Evolutionary conservation across 2,888 invertebrate genomes (phyloP).

Genomic region (Thereva unica): DNA sequence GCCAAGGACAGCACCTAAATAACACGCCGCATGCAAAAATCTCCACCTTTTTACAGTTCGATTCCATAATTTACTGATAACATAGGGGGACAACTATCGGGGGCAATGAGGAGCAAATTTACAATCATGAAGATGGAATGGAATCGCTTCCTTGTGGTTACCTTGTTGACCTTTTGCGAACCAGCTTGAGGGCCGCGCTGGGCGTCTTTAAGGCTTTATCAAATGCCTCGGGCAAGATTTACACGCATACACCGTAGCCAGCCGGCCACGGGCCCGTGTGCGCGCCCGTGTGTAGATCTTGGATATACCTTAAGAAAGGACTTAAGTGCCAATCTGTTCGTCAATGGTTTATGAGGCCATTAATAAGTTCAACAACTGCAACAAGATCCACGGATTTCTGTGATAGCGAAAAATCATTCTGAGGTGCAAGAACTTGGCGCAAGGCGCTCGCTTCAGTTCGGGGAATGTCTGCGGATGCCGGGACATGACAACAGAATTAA

Average conservation of each 20-base stretch:
- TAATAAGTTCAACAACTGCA: conserved; percentile 44
- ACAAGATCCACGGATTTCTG: conserved; percentile 38
- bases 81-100: conserved; percentile 37
- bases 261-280: conserved; percentile 32
- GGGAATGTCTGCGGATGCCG: conserved; percentile 19
- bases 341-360: conserved; percentile 46
- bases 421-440: conserved; percentile 19
- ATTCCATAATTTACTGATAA: conserved; percentile 41
- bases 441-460: conserved; percentile 21
- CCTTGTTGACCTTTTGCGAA: conserved; percentile 43
- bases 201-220: no score
- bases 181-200: background rate
- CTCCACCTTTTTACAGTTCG: conserved; percentile 10
- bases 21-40: conserved; percentile 24
- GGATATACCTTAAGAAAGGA: conserved; percentile 40
- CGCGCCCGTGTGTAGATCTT: conserved; percentile 37
- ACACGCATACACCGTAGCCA: background rate
- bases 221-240: no score
- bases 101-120: conserved; percentile 45
- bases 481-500: conserved; percentile 35
- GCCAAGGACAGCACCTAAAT: conserved; percentile 19
- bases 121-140: conserved; percentile 45
- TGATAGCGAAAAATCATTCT: conserved; percentile 38
- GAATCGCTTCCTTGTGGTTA: conserved; percentile 46
- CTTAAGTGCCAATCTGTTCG: conserved; percentile 46